Evolutionary conservation across 2,888 invertebrate species (phyloP), one percentile per base, ranked within the genome.

Genomic region (Masnerella sp.): DNA sequence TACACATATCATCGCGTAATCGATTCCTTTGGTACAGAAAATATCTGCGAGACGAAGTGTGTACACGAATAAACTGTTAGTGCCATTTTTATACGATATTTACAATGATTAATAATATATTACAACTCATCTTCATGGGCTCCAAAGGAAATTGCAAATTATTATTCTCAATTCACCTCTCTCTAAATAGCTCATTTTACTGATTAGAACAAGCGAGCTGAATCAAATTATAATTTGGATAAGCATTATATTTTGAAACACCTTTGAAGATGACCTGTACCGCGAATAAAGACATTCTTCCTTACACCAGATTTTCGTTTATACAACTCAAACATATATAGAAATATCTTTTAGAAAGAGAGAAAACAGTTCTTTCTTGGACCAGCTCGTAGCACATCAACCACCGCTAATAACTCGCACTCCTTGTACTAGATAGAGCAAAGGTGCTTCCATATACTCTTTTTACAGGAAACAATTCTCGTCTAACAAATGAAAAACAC

Each of bases 31-130:
- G 45, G 71, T 71, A 71, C 75, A 75, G 61, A 75, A 67, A 75
- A 74, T 74, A 75, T 71, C 56, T 58, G 67, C 68, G 62, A 71
- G 56, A 70, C 67, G 52, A 67, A 70, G 67, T 67, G 51, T 71
- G 17, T 28, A 58, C 67, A 42, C 45, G 62, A 36, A 69, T 64
- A 61, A 73, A 68, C 51, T 68, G 65, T 69, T 67, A 71, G 62
- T 68, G 68, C 67, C 67, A 62, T 71, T 67, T 59, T 17, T 30
- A 59, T 47, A 51, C 42, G 52, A 25, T 75, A 75, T 75, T 62
- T 75, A 71, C 75, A 75, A 70, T 65, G 52, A 38, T 47, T 51
- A 32, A 38, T 20, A 59, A 58, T 17, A 51, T 59, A 32, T 34
- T 42, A 34, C 40, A 40, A 34, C 40, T 54, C 47, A 20, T 40